Evolutionary conservation across 2,888 invertebrate species (phyloP).

Genomic region (Poecilobothrus nobilitatus): DNA sequence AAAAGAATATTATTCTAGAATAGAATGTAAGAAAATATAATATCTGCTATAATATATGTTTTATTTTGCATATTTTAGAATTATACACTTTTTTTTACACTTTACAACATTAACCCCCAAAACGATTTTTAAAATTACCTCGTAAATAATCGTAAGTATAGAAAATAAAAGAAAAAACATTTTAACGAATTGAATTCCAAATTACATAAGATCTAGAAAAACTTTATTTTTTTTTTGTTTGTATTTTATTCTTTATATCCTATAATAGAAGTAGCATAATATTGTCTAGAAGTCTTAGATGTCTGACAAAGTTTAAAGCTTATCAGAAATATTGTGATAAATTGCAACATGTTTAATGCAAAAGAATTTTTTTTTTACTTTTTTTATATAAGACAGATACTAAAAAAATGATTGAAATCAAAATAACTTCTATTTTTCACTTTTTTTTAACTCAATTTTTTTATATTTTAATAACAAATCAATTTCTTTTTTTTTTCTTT

Average conservation of each 20-base stretch:
- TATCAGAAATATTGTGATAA: constrained; percentile 10
- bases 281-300: constrained; percentile 5
- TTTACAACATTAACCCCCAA: no score
- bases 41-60: no score
- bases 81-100: no score
- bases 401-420: neutral
- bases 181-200: neutral
- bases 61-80: no score
- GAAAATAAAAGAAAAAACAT: neutral
- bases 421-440: neutral
- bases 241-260: neutral
- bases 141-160: neutral
- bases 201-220: neutral
- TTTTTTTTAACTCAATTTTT: neutral
- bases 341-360: neutral
- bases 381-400: neutral
- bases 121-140: no score
- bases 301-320: constrained; percentile 9
- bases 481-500: neutral
- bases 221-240: neutral
- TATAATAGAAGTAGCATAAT: neutral
- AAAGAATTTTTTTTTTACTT: no score
- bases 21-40: no score
- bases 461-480: neutral
- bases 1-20: no score